Conservation (phyloP, 2,888 invertebrate species). For the Odontothrips loti region DNA sequence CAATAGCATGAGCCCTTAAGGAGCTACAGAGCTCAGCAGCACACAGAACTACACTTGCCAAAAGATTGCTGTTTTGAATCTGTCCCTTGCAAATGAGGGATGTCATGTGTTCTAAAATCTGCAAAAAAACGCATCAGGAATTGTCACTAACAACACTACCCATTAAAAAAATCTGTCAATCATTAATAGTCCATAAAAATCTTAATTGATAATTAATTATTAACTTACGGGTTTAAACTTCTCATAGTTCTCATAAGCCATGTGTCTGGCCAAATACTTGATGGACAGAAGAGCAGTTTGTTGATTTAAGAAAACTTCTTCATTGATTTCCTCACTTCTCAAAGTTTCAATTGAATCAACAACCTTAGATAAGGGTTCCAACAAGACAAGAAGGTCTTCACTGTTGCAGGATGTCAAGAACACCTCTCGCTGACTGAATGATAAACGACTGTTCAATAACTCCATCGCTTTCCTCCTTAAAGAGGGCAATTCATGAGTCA, state of each 20-base stretch:
- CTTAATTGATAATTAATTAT: not conserved
- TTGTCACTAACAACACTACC: not conserved
- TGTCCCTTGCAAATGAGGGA: slow-evolving; percentile 55
- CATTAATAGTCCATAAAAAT: not conserved
- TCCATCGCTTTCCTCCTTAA: slow-evolving; percentile 81
- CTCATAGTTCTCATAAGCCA: slow-evolving; percentile 63
- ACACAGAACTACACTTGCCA: slow-evolving; percentile 70
- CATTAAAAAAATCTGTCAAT: too few relatives aligned
- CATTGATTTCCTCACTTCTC: slow-evolving; percentile 45
- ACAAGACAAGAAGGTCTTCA: slow-evolving; percentile 54
- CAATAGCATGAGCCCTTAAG: slow-evolving; percentile 70
- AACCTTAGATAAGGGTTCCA: slow-evolving; percentile 59
- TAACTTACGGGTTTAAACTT: slow-evolving; percentile 59
- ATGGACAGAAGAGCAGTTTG: slow-evolving; percentile 79
- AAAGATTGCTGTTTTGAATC: slow-evolving; percentile 54
- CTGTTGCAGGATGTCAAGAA: slow-evolving; percentile 45
- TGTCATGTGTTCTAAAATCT: slow-evolving; percentile 64
- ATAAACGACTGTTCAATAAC: slow-evolving; percentile 74
- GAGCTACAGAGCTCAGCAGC: slow-evolving; percentile 73
- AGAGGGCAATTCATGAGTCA: slow-evolving; percentile 63
- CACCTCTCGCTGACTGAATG: slow-evolving; percentile 42
- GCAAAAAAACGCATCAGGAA: slow-evolving; percentile 19
- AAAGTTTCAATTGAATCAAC: slow-evolving; percentile 51
- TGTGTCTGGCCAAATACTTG: slow-evolving; percentile 71
- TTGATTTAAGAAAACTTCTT: slow-evolving; percentile 65